Evolutionary conservation across 1,140 invertebrate genomes (phyloP), one percentile per base, ranked within the genome.

Genomic region (Orussus abietinus): DNA sequence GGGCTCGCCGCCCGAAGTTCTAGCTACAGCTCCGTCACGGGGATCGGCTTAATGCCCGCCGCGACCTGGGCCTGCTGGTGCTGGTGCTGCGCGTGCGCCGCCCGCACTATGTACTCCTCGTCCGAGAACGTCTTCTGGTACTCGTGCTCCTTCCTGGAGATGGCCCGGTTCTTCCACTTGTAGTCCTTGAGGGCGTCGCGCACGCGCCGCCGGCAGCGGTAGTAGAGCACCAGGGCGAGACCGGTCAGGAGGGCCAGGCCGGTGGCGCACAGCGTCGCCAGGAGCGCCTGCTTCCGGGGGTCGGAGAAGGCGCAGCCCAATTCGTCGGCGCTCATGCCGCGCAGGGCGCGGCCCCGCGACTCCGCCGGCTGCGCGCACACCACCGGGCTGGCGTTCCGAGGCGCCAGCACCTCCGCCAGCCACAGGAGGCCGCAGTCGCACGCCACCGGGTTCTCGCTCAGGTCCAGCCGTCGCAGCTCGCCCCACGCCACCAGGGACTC

Each of bases 11-110:
- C 80, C 79, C 83, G 83, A 75, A 86, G 82, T 79, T 89, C 86
- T 89, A 89, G 87, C 87, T 90, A 92, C 83, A 92, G 87, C 71
- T 91, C 89, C 73, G 89, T 92, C 47, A 91, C 87, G 28, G 89
- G 89, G 56, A 90, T 88, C 3, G 86, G 83, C 62, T 88, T 78
- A 11, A 80, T 72, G 63, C 79, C 77, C 57, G 62, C 49, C 66
- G 77, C 75, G 58, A 79, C 72, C 59, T 62, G 71, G 32, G 55
- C 76, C 55, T 69, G 78, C 64, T 60, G 78, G 62, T 52, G 77
- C 68, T 58, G 72, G 61, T 70, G 72, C 52, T 63, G 67, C 1
- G 59, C 51, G 36, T 62, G 61, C 0, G 67, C 75, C 7, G 80
- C 74, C 10, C 86, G 75, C 10, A 85, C 80, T 59, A 86, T 87